These are phyloP conservation scores for Lysandra bellargus DNA, from an alignment of 2,888 invertebrate species.

Conservation along the genomic window DNA sequence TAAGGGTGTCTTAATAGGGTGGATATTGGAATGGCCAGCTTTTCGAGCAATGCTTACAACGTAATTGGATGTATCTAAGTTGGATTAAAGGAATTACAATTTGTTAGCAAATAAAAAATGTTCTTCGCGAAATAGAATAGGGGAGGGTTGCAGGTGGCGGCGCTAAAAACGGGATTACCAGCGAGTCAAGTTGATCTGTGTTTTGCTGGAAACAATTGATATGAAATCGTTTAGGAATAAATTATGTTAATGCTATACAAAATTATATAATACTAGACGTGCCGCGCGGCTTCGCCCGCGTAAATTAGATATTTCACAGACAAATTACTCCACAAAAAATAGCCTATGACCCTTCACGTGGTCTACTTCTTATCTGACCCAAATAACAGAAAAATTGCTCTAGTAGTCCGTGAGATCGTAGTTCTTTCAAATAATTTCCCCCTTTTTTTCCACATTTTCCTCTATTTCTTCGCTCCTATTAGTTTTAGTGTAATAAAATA, in stretches of 20 bases:
- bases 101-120: slow-evolving; percentile 74
- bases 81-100: slow-evolving; percentile 78
- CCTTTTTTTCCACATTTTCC: too few relatives aligned
- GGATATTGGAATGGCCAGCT: slow-evolving; percentile 34
- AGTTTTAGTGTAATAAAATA: too few relatives aligned
- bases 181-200: slow-evolving; percentile 46
- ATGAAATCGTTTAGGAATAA: not conserved
- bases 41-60: slow-evolving; percentile 57
- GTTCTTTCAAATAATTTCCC: too few relatives aligned
- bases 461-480: too few relatives aligned
- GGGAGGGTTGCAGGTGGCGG: slow-evolving; percentile 70
- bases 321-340: too few relatives aligned
- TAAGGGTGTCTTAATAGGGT: slow-evolving; percentile 35
- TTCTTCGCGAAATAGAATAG: slow-evolving; percentile 48
- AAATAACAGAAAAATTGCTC: too few relatives aligned
- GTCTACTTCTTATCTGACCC: too few relatives aligned
- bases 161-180: slow-evolving; percentile 56
- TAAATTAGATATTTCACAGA: too few relatives aligned
- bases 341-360: too few relatives aligned
- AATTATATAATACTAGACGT: not conserved
- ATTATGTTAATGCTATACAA: not conserved
- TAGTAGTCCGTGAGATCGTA: too few relatives aligned
- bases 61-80: slow-evolving; percentile 77
- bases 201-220: slow-evolving; percentile 39
- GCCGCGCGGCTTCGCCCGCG: too few relatives aligned